Evolutionary conservation across 2,113 vertebrate species (phyloP).

Genomic region (Hassar affinis): DNA sequence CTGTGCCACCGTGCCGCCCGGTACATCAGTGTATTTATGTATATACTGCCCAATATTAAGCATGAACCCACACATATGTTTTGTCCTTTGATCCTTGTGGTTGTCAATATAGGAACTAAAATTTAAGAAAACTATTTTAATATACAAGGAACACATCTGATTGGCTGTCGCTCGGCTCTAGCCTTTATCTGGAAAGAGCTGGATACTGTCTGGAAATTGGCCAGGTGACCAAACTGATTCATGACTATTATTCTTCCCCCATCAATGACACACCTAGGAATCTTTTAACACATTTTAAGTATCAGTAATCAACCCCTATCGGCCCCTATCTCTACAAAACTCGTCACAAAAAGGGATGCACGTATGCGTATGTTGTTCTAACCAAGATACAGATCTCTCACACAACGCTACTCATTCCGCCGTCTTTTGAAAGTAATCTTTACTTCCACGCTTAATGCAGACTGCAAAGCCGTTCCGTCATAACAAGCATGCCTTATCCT

Average conservation of each 20-base stretch:
- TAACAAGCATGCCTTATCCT: constrained; percentile 57
- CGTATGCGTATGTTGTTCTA: constrained; percentile 54
- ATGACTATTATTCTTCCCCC: not conserved
- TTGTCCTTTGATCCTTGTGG: too few relatives aligned
- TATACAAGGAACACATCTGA: too few relatives aligned
- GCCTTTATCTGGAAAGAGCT: not conserved
- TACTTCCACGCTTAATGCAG: constrained; percentile 54
- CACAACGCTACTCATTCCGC: not conserved
- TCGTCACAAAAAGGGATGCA: constrained; percentile 37
- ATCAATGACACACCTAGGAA: constrained; percentile 2
- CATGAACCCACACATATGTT: too few relatives aligned
- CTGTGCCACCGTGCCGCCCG: too few relatives aligned
- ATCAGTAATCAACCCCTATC: constrained; percentile 44
- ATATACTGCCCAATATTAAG: too few relatives aligned
- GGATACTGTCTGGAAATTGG: not conserved
- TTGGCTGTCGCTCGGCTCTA: too few relatives aligned
- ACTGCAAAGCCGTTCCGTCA: constrained; percentile 52
- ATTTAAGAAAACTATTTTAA: too few relatives aligned
- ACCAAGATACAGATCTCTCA: constrained; percentile 44
- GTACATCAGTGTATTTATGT: too few relatives aligned
- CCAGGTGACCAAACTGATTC: not conserved
- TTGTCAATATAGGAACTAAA: too few relatives aligned
- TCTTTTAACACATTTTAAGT: constrained; percentile 33
- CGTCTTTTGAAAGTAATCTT: constrained; percentile 21
- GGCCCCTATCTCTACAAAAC: constrained; percentile 40